Conservation (phyloP, 2,797 vertebrate genomes). For the Sebastes kiyomatsui region DNA sequence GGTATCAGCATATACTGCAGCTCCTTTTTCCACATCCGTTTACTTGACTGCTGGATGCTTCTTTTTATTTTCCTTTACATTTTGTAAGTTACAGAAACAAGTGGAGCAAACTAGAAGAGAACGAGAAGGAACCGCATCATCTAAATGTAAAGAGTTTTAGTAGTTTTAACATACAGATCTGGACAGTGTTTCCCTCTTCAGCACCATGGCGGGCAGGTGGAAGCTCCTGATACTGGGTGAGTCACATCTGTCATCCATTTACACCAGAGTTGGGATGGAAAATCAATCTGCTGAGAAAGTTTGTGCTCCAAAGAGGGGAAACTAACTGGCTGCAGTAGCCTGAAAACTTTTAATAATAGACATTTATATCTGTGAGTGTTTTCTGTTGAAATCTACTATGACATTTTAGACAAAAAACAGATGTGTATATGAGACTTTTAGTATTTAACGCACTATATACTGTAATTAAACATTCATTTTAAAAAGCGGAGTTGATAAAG, state of each 20-base stretch:
- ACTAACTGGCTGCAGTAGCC: neutral
- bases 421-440: neutral
- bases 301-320: neutral
- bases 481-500: neutral
- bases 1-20: neutral
- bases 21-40: neutral
- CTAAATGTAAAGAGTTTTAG: neutral
- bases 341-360: neutral
- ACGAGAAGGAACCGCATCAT: neutral
- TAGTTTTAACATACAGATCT: neutral
- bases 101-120: neutral
- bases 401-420: neutral
- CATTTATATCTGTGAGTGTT: neutral
- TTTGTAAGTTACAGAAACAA: neutral
- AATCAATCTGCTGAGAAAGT: conserved; percentile 6
- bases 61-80: neutral
- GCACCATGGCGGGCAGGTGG: conserved; percentile 54
- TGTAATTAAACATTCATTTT: neutral
- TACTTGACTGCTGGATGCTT: neutral
- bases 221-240: conserved; percentile 69
- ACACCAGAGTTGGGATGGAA: conserved; percentile 17
- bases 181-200: conserved; percentile 5
- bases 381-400: neutral
- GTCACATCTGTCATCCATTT: conserved; percentile 54
- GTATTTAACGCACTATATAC: neutral